These are phyloP conservation scores for Cylindroiulus punctatus DNA, from an alignment of 2,888 invertebrate species.

Conservation along the genomic window DNA sequence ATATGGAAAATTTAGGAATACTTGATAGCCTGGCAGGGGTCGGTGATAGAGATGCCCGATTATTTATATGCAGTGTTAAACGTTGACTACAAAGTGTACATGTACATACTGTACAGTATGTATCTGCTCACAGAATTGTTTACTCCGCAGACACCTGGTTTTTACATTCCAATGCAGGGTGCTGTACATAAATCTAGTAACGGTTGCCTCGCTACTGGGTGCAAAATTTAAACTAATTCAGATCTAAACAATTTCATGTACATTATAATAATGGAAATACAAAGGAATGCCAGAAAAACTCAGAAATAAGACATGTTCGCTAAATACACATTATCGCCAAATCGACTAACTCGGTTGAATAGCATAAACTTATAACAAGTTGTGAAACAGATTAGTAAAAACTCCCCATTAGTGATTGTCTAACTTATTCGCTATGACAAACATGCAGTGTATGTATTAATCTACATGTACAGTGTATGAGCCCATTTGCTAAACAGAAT, in stretches of 20 bases:
- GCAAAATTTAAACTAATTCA: background rate
- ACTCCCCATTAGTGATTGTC: too few relatives aligned
- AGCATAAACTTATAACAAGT: too few relatives aligned
- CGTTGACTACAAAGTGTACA: background rate
- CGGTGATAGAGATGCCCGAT: background rate
- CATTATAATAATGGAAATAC: background rate
- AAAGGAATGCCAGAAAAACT: background rate
- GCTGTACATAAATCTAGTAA: background rate
- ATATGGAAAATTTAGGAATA: too few relatives aligned
- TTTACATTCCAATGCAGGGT: background rate
- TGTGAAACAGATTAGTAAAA: too few relatives aligned
- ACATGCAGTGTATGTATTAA: too few relatives aligned
- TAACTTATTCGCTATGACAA: too few relatives aligned
- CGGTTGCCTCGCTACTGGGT: background rate
- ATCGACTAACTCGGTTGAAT: too few relatives aligned
- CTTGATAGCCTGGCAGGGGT: too few relatives aligned
- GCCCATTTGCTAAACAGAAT: too few relatives aligned
- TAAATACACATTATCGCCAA: too few relatives aligned
- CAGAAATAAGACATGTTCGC: background rate
- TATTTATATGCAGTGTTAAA: background rate
- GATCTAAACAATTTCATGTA: background rate
- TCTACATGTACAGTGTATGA: too few relatives aligned
- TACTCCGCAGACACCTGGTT: background rate
- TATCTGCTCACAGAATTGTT: background rate
- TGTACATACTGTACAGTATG: background rate